Evolutionary conservation across 1,140 invertebrate species (phyloP), one percentile per base, ranked within the genome.

Genomic region (Aradophagus sp.): DNA sequence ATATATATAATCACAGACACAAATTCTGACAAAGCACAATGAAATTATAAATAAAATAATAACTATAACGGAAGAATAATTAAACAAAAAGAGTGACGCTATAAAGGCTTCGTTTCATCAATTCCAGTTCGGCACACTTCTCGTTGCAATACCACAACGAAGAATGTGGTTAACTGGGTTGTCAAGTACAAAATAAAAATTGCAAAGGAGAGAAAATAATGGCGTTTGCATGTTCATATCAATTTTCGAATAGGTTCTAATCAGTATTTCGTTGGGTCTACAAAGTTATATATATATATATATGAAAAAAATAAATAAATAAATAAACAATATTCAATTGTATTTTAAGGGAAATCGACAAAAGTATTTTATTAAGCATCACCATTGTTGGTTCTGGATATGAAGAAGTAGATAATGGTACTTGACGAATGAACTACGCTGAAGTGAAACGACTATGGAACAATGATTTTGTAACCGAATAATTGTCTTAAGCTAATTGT

Each of bases 21-120:
- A 44, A 45, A 36, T 58, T 58, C 41, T 58, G 41, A 58, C 15
- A 45, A 48, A 61, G 56, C 56, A 58, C 44, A 50, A 67, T 44
- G 55, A 50, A 58, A 55, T 23, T 38, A 48, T 44, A 53, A 29
- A 34, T 34, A 36, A n/a, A 8, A 50, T 26, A 20, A 34, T 20
- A 48, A 34, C 14, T n/a, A n/a, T n/a, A n/a, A n/a, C n/a, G n/a
- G n/a, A n/a, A n/a, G n/a, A n/a, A n/a, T n/a, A n/a, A n/a, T n/a
- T n/a, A n/a, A n/a, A 35, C 8, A 31, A 45, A 45, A 8, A 17
- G 32, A 42, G 16, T 42, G 14, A 42, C n/a, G 13, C 19, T 42
- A 41, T 12, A 10, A 20, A 32, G 20, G 47, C 34, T n/a, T 44
- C 39, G 29, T 58, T 47, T 58, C 41, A 58, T 58, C 53, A 58